Conservation (phyloP, 2,797 vertebrate species). For the Onychomys arenicola region DNA sequence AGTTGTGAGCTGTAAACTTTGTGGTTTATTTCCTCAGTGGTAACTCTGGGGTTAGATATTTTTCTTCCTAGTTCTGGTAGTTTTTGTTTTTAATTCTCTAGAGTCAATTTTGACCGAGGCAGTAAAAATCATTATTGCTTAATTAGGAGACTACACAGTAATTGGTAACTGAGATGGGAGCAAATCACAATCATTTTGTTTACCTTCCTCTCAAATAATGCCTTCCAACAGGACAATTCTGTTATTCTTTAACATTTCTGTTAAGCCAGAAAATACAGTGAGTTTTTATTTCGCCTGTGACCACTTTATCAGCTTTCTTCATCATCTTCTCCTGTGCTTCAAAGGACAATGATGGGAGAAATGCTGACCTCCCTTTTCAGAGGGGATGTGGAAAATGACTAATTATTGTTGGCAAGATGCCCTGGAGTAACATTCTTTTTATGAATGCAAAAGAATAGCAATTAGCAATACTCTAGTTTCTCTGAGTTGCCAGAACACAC, state of each 20-base stretch:
- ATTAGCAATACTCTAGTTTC: constrained; percentile 2
- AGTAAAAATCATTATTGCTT: constrained; percentile 6
- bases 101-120: background rate
- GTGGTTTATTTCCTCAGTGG: background rate
- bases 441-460: constrained; percentile 47
- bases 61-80: background rate
- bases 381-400: constrained; percentile 24
- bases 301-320: constrained; percentile 16
- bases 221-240: background rate
- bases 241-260: constrained; percentile 14
- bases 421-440: constrained; percentile 9
- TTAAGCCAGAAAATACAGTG: constrained; percentile 41
- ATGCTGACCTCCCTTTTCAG: constrained; percentile 18
- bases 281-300: constrained; percentile 46
- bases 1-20: background rate
- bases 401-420: constrained; percentile 55
- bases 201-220: constrained; percentile 21
- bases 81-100: background rate
- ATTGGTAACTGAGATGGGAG: constrained; percentile 38
- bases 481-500: background rate
- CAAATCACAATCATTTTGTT: constrained; percentile 26
- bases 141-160: constrained; percentile 32
- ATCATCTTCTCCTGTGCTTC: constrained; percentile 18
- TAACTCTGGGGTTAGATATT: background rate
- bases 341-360: background rate